Percentiles rank a stretch among this genome's conserved stretches.
Conservation (phyloP, 2,888 invertebrate species). For the Cerastis rubricosa region DNA sequence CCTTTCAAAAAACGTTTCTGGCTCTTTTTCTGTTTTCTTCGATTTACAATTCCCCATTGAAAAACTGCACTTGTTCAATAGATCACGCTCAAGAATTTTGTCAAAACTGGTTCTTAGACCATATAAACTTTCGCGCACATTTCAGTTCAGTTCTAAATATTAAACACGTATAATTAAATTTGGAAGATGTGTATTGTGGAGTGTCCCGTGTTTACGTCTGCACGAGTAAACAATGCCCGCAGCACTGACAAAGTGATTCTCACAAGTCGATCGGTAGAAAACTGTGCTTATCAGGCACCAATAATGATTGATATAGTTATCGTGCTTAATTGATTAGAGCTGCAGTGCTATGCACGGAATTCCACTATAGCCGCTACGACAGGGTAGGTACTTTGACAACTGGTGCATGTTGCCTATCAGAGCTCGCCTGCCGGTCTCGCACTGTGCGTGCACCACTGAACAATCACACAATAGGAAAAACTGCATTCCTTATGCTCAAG, state of each 20-base stretch:
- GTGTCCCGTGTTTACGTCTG: constrained; percentile 60
- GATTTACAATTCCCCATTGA: constrained; percentile 87
- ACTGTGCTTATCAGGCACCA: constrained; percentile 78
- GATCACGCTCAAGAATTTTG: constrained; percentile 16
- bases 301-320: constrained; percentile 78
- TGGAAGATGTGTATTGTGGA: constrained; percentile 13
- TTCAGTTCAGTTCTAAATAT: constrained; percentile 50
- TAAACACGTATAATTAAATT: constrained; percentile 25
- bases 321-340: constrained; percentile 72
- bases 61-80: constrained; percentile 44
- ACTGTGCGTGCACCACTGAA: constrained; percentile 47
- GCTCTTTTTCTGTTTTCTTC: constrained; percentile 83
- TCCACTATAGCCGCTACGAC: constrained; percentile 47
- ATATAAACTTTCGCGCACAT: constrained; percentile 59
- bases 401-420: constrained; percentile 29
- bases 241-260: constrained; percentile 77
- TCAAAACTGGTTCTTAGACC: constrained; percentile 18
- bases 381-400: constrained; percentile 41
- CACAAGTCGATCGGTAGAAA: constrained; percentile 73
- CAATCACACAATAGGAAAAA: constrained; percentile 60
- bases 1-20: constrained; percentile 85
- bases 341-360: constrained; percentile 74
- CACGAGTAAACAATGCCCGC: constrained; percentile 69
- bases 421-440: constrained; percentile 29
- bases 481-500: constrained; percentile 70